Percentiles rank a stretch among this genome's conserved stretches.
These are phyloP conservation scores for Camponotus floridanus DNA, from an alignment of 1,140 invertebrate genomes.

Conservation along the genomic window DNA sequence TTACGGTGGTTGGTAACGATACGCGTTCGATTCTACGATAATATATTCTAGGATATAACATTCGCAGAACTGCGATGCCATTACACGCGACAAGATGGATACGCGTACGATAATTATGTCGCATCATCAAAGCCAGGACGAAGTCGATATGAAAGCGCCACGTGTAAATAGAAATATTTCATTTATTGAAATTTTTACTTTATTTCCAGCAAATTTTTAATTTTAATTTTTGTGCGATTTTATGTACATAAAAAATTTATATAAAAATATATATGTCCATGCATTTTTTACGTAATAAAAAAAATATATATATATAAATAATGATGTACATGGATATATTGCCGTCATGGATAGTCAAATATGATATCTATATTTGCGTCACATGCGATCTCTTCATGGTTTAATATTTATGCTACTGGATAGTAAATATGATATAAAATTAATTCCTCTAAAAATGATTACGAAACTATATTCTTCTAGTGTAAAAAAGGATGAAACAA, in stretches of 20 bases:
- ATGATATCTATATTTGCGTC: conserved; percentile 5
- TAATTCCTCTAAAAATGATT: neutral
- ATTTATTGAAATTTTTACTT: neutral
- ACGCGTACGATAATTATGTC: neutral
- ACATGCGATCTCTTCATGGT: neutral
- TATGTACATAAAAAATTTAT: neutral
- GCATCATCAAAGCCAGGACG: neutral
- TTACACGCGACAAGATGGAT: neutral
- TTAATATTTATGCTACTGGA: neutral
- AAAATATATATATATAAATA: too few species aligned
- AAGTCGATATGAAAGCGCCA: neutral
- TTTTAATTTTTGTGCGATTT: neutral
- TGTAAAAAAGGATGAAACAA: neutral
- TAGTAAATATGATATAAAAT: neutral
- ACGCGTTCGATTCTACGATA: neutral
- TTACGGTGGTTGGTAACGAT: conserved; percentile 26
- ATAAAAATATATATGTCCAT: too few species aligned
- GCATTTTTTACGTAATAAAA: neutral
- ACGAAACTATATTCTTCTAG: neutral
- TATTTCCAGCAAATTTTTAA: neutral
- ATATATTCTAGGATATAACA: neutral
- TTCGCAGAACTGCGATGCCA: neutral
- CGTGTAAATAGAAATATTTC: neutral
- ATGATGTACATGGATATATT: neutral
- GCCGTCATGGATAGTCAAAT: neutral